Evolutionary conservation across 2,888 invertebrate genomes (phyloP).

Genomic region (Eupithecia pulchellata): DNA sequence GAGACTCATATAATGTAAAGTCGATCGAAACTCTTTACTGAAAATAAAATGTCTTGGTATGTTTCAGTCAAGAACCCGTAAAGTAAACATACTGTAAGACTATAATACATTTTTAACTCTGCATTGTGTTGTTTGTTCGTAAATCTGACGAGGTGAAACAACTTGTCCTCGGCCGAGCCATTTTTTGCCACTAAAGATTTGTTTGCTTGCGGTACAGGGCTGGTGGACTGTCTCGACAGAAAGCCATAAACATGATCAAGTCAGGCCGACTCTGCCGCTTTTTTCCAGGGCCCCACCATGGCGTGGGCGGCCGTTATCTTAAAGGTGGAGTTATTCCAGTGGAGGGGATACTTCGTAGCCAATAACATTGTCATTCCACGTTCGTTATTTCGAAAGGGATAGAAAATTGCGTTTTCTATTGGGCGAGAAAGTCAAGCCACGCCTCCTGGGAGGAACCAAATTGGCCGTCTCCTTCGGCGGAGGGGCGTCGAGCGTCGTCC

Average conservation of each 20-base stretch:
- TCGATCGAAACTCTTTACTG: not conserved
- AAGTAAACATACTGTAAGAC: conserved; percentile 49
- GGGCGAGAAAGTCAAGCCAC: conserved; percentile 59
- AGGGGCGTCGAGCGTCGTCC: conserved; percentile 78
- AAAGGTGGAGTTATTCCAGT: conserved; percentile 54
- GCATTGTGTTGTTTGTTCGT: conserved; percentile 68
- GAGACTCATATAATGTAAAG: not conserved
- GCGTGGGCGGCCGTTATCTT: conserved; percentile 61
- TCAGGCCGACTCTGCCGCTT: conserved; percentile 78
- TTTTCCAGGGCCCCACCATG: conserved; percentile 74
- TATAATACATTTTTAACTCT: conserved; percentile 63
- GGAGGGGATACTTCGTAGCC: conserved; percentile 68
- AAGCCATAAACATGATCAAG: conserved; percentile 84
- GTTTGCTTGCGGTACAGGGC: conserved; percentile 77
- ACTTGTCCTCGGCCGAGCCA: conserved; percentile 79
- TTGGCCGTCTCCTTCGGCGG: conserved; percentile 81
- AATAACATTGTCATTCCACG: conserved; percentile 58
- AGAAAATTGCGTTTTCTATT: conserved; percentile 67
- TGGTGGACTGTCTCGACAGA: conserved; percentile 81
- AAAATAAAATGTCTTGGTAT: not conserved
- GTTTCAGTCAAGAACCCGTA: conserved; percentile 25
- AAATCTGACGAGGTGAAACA: conserved; percentile 83
- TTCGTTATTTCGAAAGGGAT: conserved; percentile 69
- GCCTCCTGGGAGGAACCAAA: conserved; percentile 68
- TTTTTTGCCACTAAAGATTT: conserved; percentile 85